Evolutionary conservation across 2,113 vertebrate genomes (phyloP), one percentile per base, ranked within the genome.

Genomic region (Daubentonia madagascariensis): DNA sequence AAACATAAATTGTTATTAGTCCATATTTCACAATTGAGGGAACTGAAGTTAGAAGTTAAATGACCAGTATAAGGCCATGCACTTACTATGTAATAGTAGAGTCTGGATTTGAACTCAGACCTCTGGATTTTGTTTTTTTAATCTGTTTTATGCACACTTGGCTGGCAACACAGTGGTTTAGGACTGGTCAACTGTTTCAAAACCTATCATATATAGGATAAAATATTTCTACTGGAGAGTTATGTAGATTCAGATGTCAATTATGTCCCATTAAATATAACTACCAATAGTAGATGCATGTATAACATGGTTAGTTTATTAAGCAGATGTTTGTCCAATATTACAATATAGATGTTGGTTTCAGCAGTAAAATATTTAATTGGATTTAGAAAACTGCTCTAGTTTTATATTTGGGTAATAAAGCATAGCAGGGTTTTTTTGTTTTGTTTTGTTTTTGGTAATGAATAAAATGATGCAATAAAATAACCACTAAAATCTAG

Each of bases 331-430:
- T 94, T 95, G 37, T 92, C 25, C 40, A 61, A 0, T 85, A 75
- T 86, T 89, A 50, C 68, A 91, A 48, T 89, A 70, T 75, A 23
- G 94, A 40, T 92, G 59, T 59, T 70, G 8, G 8, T 85, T 97
- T 94, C 43, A 94, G 43, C 6, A 87, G 16, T 92, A 83, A 97
- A 75, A 93, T 97, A 91, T 81, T 94, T 97, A 76, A 95, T 89
- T 95, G 13, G 45, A 80, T 94, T 94, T 97, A 30, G 35, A 94
- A 97, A 94, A 94, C 78, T 89, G 37, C 6, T 83, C 32, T 96
- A 52, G 40, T 87, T 76, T 91, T 96, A 89, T 93, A 54, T 91
- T 93, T 93, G 48, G 40, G 6, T 91, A 78, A 57, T 81, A 68
- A 96, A 96, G 8, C 14, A 76, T 61, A 10, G 70, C 28, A 88